These are phyloP conservation scores for Himalopsyche kuldschensis DNA, from an alignment of 2,888 invertebrate species.

Conservation along the genomic window DNA sequence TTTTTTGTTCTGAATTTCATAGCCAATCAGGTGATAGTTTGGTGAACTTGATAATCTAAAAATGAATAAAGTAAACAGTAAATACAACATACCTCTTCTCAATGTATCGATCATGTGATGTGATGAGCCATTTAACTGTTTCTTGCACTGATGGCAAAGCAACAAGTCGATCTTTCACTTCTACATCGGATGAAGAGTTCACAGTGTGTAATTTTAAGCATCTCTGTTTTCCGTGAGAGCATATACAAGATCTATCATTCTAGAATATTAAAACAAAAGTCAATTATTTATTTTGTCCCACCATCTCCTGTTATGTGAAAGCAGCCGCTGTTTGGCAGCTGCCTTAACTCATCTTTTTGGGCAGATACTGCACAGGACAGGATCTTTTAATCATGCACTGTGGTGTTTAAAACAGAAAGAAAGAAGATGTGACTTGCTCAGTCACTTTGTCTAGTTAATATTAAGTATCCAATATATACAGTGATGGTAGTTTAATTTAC, in stretches of 20 bases:
- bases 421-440: no score
- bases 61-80: not conserved
- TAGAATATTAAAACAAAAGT: constrained; percentile 40
- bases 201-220: constrained; percentile 42
- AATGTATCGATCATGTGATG: constrained; percentile 57
- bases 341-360: no score
- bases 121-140: constrained; percentile 51
- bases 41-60: not conserved
- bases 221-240: constrained; percentile 48
- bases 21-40: not conserved
- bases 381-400: no score
- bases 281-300: no score
- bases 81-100: constrained; percentile 53
- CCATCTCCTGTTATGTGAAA: no score
- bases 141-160: constrained; percentile 16
- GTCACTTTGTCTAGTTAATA: no score
- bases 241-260: constrained; percentile 57
- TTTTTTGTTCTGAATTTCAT: not conserved
- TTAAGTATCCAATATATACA: no score
- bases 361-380: no score
- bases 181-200: not conserved
- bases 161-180: not conserved
- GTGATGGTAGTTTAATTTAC: no score
- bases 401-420: no score
- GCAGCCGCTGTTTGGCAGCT: no score